Evolutionary conservation across 2,797 vertebrate genomes (phyloP), one percentile per base, ranked within the genome.

Genomic region (Manis pentadactyla): DNA sequence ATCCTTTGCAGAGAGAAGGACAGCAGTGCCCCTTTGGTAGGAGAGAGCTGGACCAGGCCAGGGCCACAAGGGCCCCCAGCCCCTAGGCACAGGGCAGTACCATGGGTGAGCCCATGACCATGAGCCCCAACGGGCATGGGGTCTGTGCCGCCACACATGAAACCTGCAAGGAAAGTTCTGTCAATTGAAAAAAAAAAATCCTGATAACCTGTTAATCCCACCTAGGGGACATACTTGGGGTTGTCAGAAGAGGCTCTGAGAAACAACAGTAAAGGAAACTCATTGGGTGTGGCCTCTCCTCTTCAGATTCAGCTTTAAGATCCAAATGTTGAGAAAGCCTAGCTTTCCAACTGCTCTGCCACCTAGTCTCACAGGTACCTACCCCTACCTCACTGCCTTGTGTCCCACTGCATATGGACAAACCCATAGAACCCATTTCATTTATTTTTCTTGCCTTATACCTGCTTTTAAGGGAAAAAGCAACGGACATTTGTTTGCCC

Each of bases 1-100:
- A 9, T 57, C 59, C 71, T 86, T 75, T 87, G 59, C 27, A 59
- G 69, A 96, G 77, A 94, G 9, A 23, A 51, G 21, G 29, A 29
- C 29, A 17, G 46, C n/a, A 74, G 29, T 17, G 49, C 18, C n/a
- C 8, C 3, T 59, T 55, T 34, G 4, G 42, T 0, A 46, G 27
- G 29, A 34, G 27, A 39, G 7, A 68, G 49, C 34, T n/a, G 51
- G 85, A 34, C n/a, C 46, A 18, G 55, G 17, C 4, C 11, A 34
- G 75, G 25, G 29, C 74, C 46, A 6, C 1, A 1, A 21, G 37
- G 53, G 39, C 10, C 7, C n/a, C 23, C 11, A 49, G 53, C 53
- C 66, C 66, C 19, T 14, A 0, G 31, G 75, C 75, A 82, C 12
- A 42, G 39, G 25, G 57, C 25, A 4, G 21, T 17, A 21, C 27